Base-by-base conservation (phyloP, 2,888 invertebrate species). In the Eupithecia subumbrata region DNA sequence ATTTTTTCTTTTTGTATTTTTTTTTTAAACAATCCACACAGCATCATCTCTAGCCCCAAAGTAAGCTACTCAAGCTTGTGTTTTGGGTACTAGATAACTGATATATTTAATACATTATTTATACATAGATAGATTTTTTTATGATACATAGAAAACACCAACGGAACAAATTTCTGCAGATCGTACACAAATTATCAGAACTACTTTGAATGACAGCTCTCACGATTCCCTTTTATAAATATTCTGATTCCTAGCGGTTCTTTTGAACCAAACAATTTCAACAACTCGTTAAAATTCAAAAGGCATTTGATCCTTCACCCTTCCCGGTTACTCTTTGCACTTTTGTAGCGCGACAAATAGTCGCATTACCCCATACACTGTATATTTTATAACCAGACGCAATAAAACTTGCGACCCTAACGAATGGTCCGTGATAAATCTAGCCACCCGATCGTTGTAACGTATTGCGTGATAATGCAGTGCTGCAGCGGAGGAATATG, bases 341-440 rank as follows among this genome's bases (percentile, higher is more conserved):
- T 56, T 56, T 56, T 64, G 64, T 64, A 5, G 25, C 11, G 64
- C 22, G 45, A 72, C 64, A 56, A 48, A 40, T 66, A 63, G 40
- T 63, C 63, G 45, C 63, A 71, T 69, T 56, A 34, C 52, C 76
- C 75, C 71, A 73, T 72, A 71, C 71, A 75, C 43, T 68, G 40
- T 78, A 76, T 76, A 76, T 71, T 77, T 71, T 73, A 71, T 73
- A 73, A 69, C 30, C 66, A 67, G 34, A 60, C 69, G 71, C 76
- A 73, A 76, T 76, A 76, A 76, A 76, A 73, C 67, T 73, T 63
- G 63, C 70, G 71, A 70, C 70, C 75, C 74, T 82, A 82, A 84
- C 84, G 80, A 84, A 83, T 82, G 71, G 81, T 71, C 67, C n/a
- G 45, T 82, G 76, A 84, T 85, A 86, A 85, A 86, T 86, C 84